Percentiles rank a stretch among this genome's conserved stretches.
These are phyloP conservation scores for Aspidiotus rigidus DNA, from an alignment of 2,888 invertebrate genomes.

Conservation along the genomic window DNA sequence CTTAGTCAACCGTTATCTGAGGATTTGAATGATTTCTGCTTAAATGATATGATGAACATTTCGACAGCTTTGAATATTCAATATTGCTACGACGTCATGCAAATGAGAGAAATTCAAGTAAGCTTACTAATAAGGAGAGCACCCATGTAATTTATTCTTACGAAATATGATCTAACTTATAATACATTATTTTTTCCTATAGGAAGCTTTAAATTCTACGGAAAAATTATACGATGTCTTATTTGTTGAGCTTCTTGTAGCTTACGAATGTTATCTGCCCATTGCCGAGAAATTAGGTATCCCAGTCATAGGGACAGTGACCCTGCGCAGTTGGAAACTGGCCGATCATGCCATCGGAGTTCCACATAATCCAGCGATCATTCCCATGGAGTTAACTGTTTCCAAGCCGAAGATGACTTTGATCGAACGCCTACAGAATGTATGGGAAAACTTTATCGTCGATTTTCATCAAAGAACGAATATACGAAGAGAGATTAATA, in stretches of 20 bases:
- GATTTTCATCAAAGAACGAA: background rate
- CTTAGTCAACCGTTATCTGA: too few species aligned
- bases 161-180: too few species aligned
- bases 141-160: too few species aligned
- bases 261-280: constrained; percentile 14
- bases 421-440: background rate
- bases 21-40: too few species aligned
- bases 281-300: constrained; percentile 19
- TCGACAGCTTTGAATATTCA: too few species aligned
- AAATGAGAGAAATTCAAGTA: too few species aligned
- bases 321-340: background rate
- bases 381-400: background rate
- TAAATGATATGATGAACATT: too few species aligned
- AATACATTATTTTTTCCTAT: background rate
- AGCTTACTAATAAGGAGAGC: too few species aligned
- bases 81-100: too few species aligned
- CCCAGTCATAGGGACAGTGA: constrained; percentile 15
- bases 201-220: constrained; percentile 8
- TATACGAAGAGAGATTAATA: background rate
- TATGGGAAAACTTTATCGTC: background rate
- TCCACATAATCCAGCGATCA: constrained; percentile 6
- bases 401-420: background rate
- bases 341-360: constrained; percentile 13
- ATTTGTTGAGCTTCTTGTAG: constrained; percentile 9
- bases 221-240: constrained; percentile 21